Evolutionary conservation across 2,113 vertebrate species (phyloP), one percentile per base, ranked within the genome.

Genomic region (Microtus ochrogaster): DNA sequence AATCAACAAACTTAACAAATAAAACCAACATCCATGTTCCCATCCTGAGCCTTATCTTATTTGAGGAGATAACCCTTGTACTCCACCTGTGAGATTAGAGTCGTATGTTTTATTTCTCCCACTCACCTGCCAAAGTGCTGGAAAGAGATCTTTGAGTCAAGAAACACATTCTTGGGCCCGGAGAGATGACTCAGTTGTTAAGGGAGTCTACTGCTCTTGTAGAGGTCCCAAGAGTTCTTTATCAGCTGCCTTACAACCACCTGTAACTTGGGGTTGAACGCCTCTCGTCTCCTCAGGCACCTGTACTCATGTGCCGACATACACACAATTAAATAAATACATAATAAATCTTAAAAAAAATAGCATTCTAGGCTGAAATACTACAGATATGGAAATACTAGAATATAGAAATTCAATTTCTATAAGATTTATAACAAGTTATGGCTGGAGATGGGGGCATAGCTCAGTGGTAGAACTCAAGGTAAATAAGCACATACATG

Each of bases 81-180:
- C 58, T 63, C 86, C 58, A 61, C 61, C 89, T 92, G 55, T 88
- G 74, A 93, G 76, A 88, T 72, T 39, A 89, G 4, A 92, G 28
- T 74, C n/a, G 16, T 72, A 52, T n/a, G 9, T 90, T 90, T 94
- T 79, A 16, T 91, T 93, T 96, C 58, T 95, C 89, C 78, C 28
- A 88, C 2, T 61, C 2, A 16, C 41, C 63, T 63, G 36, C 89
- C 13, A 17, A 95, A 82, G 77, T 89, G 2, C 6, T 30, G 21
- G 73, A 84, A 95, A 94, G 41, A 88, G 58, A 68, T 47, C 52
- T 94, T 90, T 97, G 39, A 86, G n/a, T n/a, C 68, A 93, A 92
- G 78, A 68, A 52, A 86, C 63, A 83, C 55, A 55, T 88, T 92
- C 24, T 95, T 58, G 65, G 17, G 9, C 9, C 41, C 22, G 5